Evolutionary conservation across 2,797 vertebrate genomes (phyloP).

Genomic region (Xyrichtys novacula): DNA sequence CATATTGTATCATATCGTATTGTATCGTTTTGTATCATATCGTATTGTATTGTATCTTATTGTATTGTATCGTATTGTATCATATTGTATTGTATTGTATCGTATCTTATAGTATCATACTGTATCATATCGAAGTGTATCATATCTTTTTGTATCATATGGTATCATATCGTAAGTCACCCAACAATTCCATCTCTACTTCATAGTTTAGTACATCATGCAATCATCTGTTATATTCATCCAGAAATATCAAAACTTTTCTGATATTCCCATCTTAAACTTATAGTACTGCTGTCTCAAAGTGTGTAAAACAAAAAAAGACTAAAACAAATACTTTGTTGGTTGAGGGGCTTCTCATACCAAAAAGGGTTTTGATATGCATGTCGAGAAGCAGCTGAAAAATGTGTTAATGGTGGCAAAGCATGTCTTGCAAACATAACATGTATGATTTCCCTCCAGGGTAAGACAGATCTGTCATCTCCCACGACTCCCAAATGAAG

Average conservation of each 20-base stretch:
- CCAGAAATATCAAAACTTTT: not conserved
- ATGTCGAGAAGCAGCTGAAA: constrained; percentile 69
- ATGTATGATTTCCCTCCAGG: constrained; percentile 55
- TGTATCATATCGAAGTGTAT: too few species aligned
- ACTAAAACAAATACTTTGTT: constrained; percentile 47
- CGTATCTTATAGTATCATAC: too few species aligned
- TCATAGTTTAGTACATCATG: too few species aligned
- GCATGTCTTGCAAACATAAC: constrained; percentile 45
- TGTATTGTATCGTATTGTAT: too few species aligned
- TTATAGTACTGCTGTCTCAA: constrained; percentile 4
- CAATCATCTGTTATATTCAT: not conserved
- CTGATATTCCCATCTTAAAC: not conserved
- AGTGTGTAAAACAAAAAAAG: constrained; percentile 29
- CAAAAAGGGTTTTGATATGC: constrained; percentile 48
- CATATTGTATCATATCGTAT: too few species aligned
- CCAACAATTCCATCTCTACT: too few species aligned
- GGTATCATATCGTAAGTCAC: too few species aligned
- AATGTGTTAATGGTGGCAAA: constrained; percentile 68
- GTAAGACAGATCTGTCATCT: constrained; percentile 48
- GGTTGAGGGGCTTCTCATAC: constrained; percentile 47
- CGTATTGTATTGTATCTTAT: too few species aligned
- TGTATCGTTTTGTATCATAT: too few species aligned
- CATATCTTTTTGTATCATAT: too few species aligned
- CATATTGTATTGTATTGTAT: too few species aligned
- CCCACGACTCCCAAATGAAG: constrained; percentile 45